Conservation (phyloP, 2,797 vertebrate genomes). For the Characodon lateralis region DNA sequence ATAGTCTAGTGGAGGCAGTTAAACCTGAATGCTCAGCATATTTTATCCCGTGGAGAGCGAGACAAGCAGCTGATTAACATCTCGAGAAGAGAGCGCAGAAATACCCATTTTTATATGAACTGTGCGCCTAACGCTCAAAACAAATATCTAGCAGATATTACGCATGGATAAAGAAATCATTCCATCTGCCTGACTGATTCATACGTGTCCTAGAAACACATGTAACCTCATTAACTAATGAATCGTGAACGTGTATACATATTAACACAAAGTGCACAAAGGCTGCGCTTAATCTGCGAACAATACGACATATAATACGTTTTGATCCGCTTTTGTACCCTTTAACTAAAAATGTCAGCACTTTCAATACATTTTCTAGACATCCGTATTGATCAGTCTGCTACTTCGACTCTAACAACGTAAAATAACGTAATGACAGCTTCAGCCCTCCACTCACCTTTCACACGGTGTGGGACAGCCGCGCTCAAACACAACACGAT, state of each 20-base stretch:
- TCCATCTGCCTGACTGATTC: neutral
- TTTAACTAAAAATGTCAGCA: slow-evolving; percentile 11
- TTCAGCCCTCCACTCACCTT: slow-evolving; percentile 77
- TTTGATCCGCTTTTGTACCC: neutral
- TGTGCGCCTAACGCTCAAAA: slow-evolving; percentile 21
- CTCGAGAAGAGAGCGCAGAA: slow-evolving; percentile 24
- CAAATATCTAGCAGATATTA: slow-evolving; percentile 10
- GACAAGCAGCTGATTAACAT: slow-evolving; percentile 25
- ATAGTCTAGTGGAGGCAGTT: neutral
- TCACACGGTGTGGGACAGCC: slow-evolving; percentile 80
- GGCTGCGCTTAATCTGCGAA: slow-evolving; percentile 30
- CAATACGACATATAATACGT: slow-evolving; percentile 12
- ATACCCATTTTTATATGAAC: slow-evolving; percentile 11
- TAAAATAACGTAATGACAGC: slow-evolving; percentile 21
- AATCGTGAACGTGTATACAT: slow-evolving; percentile 12
- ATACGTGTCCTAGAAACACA: slow-evolving; percentile 38
- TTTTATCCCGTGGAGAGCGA: slow-evolving; percentile 17
- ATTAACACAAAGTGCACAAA: slow-evolving; percentile 1
- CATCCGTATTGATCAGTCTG: neutral
- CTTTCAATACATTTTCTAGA: neutral
- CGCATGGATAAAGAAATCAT: slow-evolving; percentile 7
- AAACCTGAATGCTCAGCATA: slow-evolving; percentile 18
- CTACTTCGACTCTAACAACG: slow-evolving; percentile 9
- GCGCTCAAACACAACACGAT: slow-evolving; percentile 78
- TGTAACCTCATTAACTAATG: slow-evolving; percentile 33